Base-by-base conservation (phyloP, 2,113 vertebrate genomes). In the Sceloporus tristichus region DNA sequence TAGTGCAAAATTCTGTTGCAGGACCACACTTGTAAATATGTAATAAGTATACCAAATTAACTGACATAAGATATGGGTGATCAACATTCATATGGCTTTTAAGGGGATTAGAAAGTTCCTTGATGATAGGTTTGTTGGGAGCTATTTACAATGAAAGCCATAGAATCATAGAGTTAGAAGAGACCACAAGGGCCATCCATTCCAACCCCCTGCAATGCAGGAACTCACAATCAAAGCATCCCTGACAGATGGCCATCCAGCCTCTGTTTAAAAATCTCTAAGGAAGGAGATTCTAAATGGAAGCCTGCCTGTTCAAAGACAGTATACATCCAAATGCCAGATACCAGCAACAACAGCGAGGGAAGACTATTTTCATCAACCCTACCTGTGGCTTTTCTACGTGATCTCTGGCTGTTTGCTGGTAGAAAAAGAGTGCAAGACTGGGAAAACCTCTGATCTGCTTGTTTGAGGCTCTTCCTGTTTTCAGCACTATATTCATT, bases 401-500 rank as follows among this genome's bases (percentile, higher is more conserved):
- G 23, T 79, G 65, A 19, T 70, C 23, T 38, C 29, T 59, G n/a
- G 11, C 29, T 53, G 8, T 29, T 53, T 27, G 4, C 14, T 83
- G 40, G 42, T 53, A 25, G 25, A 25, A 27, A 34, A 70, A 79
- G 21, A n/a, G 2, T 86, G 42, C 29, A 68, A 13, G n/a, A 6
- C 40, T 40, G 9, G n/a, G 9, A 56, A 23, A 42, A n/a, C 9
- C 5, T 48, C 21, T 14, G 53, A 34, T 65, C 27, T 65, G 8
- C 4, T 86, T 25, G 8, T 34, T 53, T 27, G 53, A 27, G 34
- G 25, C 27, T 83, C 16, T 34, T 34, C 59, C 42, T 53, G 21
- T 38, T 79, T 74, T 92, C 56, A 34, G 19, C 62, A 11, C 78
- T 90, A n/a, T 77, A 2, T 86, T 59, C 74, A 80, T 79, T 90